Conservation (phyloP, 1,140 invertebrate genomes). For the Adelges cooleyi region DNA sequence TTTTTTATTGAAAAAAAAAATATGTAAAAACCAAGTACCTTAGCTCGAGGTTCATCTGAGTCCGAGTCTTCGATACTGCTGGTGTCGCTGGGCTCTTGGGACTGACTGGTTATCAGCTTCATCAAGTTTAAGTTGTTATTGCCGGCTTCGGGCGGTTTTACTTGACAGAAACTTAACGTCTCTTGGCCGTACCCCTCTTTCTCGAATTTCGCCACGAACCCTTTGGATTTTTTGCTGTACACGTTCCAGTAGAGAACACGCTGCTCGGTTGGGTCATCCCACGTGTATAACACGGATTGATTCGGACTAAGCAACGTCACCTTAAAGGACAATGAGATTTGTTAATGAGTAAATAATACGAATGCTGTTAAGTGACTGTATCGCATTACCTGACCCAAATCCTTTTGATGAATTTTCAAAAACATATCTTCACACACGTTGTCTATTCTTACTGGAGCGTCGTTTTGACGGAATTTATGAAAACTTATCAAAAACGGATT, state of each 20-base stretch:
- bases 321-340: constrained; percentile 32
- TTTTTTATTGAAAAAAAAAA: background rate
- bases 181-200: constrained; percentile 58
- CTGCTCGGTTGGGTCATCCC: constrained; percentile 68
- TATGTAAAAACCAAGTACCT: background rate
- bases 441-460: constrained; percentile 65
- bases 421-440: constrained; percentile 73
- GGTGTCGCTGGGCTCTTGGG: constrained; percentile 29
- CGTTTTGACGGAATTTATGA: constrained; percentile 52
- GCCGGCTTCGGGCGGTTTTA: constrained; percentile 41
- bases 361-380: too few relatives aligned
- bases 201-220: constrained; percentile 55
- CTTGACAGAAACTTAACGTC: constrained; percentile 52
- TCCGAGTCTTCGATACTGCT: constrained; percentile 36
- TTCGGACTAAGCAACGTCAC: constrained; percentile 64
- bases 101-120: constrained; percentile 33
- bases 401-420: constrained; percentile 64
- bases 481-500: constrained; percentile 60
- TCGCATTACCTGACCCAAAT: constrained; percentile 45
- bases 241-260: constrained; percentile 68
- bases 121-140: constrained; percentile 36
- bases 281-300: constrained; percentile 68
- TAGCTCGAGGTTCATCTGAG: constrained; percentile 34
- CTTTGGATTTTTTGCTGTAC: constrained; percentile 64
- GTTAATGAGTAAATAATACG: too few relatives aligned